phyloP scores from a whole-genome alignment of 2,797 vertebrate genomes.

The Onychomys torridus region DNA sequence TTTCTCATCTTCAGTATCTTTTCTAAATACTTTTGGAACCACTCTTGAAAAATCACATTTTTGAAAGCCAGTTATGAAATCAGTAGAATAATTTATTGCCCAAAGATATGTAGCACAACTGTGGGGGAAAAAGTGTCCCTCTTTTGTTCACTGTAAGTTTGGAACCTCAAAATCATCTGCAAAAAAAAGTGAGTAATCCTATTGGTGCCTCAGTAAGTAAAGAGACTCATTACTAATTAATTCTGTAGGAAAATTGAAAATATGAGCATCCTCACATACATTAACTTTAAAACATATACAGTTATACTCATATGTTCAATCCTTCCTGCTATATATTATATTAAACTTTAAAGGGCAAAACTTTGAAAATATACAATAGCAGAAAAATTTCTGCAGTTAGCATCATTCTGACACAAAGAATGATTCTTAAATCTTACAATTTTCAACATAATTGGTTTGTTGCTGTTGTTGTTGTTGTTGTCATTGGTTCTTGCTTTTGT shows the following conservation, averaged over 20 bases:
- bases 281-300: not conserved
- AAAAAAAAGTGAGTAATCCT: not conserved
- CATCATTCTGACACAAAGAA: not conserved
- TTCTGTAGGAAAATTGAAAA: not conserved
- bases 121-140: not conserved
- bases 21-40: not conserved
- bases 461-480: not conserved
- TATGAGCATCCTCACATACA: not conserved
- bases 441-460: not conserved
- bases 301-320: not conserved
- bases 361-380: not conserved
- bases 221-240: not conserved
- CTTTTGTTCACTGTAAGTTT: not conserved
- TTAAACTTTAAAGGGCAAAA: not conserved
- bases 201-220: not conserved
- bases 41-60: not conserved
- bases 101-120: conserved; percentile 24
- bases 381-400: not conserved
- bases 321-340: not conserved
- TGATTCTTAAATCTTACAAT: conserved; percentile 41
- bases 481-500: not conserved
- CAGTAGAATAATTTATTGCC: not conserved
- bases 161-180: not conserved
- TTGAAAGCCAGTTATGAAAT: not conserved
- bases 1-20: not conserved